Percentiles rank a stretch among this genome's conserved stretches.
Conservation (phyloP, 2,888 invertebrate species). For the Steinernema scapterisci region DNA sequence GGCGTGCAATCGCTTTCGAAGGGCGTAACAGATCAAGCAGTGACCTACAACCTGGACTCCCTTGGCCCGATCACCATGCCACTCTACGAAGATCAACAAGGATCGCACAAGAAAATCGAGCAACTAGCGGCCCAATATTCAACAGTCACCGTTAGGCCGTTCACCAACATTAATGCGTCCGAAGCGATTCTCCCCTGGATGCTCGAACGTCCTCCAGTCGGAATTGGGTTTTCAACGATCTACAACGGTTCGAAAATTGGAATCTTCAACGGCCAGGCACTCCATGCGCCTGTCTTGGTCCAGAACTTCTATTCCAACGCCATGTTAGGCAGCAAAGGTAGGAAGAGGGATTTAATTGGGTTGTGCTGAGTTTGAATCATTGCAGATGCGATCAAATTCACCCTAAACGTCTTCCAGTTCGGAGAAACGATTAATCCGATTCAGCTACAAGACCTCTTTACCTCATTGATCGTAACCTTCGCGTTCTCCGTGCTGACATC, state of each 20-base stretch:
- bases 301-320: constrained; percentile 44
- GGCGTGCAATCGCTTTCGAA: not conserved
- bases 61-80: constrained; percentile 7
- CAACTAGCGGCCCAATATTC: not conserved
- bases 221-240: not conserved
- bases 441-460: constrained; percentile 31
- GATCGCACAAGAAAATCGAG: not conserved
- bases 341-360: not conserved
- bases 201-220: constrained; percentile 2
- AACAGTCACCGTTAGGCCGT: not conserved
- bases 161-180: not conserved
- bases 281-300: constrained; percentile 43
- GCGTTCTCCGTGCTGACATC: constrained; percentile 56
- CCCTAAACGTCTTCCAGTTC: constrained; percentile 10
- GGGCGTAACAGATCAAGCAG: not conserved
- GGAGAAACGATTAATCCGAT: constrained; percentile 8
- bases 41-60: constrained; percentile 13
- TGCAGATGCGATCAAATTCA: constrained; percentile 20
- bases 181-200: not conserved
- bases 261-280: constrained; percentile 47
- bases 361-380: not conserved
- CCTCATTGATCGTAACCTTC: constrained; percentile 46
- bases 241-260: not conserved
- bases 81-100: not conserved
- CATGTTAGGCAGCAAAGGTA: constrained; percentile 33